phyloP scores from a whole-genome alignment of 2,113 vertebrate species.

The Brienomyrus longianalis region DNA sequence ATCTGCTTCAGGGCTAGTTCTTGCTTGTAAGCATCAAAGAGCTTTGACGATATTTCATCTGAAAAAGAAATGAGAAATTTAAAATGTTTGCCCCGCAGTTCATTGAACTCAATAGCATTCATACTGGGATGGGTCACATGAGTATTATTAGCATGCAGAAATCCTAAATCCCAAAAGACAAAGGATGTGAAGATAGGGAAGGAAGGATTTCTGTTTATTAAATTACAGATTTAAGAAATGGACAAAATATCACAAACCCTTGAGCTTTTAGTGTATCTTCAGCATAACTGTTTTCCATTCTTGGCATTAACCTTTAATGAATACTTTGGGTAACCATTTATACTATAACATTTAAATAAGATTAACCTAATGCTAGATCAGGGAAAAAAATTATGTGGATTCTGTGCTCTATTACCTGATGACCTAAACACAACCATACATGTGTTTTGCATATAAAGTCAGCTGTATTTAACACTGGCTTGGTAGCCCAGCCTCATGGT shows the following conservation, averaged over 20 bases:
- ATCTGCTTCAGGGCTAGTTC: constrained; percentile 74
- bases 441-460: neutral
- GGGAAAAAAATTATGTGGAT: neutral
- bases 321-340: neutral
- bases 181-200: neutral
- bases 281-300: neutral
- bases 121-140: neutral
- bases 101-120: neutral
- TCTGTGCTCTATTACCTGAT: neutral
- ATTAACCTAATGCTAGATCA: too few relatives aligned
- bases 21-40: constrained; percentile 65
- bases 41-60: constrained; percentile 63
- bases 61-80: constrained; percentile 31
- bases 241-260: neutral
- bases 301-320: neutral
- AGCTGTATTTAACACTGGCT: neutral
- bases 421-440: neutral
- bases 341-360: neutral
- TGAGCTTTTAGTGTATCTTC: neutral
- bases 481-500: neutral
- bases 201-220: neutral
- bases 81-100: neutral
- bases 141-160: neutral
- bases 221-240: neutral
- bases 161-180: neutral